Conservation (phyloP, 2,113 vertebrate species). For the Todiramphus chloris region DNA sequence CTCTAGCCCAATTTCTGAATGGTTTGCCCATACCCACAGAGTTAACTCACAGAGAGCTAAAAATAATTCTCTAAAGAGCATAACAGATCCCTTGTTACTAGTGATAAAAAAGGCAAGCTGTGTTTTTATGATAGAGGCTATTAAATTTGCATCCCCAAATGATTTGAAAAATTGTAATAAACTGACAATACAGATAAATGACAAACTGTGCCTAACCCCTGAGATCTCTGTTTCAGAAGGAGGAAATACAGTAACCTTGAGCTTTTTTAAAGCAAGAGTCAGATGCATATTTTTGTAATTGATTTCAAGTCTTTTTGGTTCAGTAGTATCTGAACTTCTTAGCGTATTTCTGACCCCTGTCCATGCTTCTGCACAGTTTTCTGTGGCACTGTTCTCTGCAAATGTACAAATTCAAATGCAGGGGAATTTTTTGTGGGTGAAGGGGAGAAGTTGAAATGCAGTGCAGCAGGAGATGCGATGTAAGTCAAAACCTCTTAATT, state of each 20-base stretch:
- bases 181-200: not conserved
- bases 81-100: not conserved
- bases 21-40: not conserved
- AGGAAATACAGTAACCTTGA: not conserved
- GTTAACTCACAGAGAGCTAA: slow-evolving; percentile 6
- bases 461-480: not conserved
- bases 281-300: not conserved
- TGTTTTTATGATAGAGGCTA: not conserved
- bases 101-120: not conserved
- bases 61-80: not conserved
- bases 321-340: not conserved
- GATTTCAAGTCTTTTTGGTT: not conserved
- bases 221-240: not conserved
- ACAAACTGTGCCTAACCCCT: not conserved
- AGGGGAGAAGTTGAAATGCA: not conserved
- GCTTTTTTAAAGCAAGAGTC: not conserved
- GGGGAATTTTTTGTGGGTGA: not conserved
- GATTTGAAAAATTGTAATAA: not conserved
- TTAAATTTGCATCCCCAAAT: not conserved
- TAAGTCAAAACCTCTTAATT: not conserved
- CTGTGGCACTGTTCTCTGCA: not conserved
- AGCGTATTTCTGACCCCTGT: not conserved
- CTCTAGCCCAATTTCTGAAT: not conserved
- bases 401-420: not conserved
- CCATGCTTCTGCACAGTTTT: not conserved